Percentiles rank a stretch among this genome's conserved stretches.
Conservation (phyloP, 1,140 invertebrate species). For the Drosophila kepulauana region DNA sequence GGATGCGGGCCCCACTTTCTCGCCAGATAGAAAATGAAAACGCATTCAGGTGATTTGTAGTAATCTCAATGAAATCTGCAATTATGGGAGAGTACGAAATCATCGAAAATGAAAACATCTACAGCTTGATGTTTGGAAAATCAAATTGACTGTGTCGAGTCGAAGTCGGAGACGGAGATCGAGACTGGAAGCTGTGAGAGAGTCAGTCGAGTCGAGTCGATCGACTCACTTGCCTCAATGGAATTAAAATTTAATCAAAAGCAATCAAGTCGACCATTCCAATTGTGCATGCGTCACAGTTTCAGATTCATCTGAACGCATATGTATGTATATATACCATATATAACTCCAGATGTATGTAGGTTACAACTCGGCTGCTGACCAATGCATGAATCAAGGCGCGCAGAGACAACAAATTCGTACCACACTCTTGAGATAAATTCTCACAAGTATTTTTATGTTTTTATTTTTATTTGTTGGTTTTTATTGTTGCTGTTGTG, state of each 20-base stretch:
- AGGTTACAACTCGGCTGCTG: constrained; percentile 30
- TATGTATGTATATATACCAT: background rate
- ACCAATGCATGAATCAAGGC: constrained; percentile 36
- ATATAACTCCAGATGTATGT: constrained; percentile 18
- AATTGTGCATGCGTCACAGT: constrained; percentile 64
- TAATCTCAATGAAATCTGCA: constrained; percentile 57
- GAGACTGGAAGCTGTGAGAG: constrained; percentile 34
- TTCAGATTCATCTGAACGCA: constrained; percentile 28
- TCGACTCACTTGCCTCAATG: constrained; percentile 31
- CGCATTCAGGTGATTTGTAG: constrained; percentile 36
- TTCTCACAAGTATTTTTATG: constrained; percentile 48
- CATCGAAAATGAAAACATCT: constrained; percentile 53
- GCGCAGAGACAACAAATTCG: constrained; percentile 28
- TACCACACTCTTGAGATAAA: constrained; percentile 29
- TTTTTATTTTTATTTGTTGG: constrained; percentile 8
- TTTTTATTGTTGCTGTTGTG: constrained; percentile 31
- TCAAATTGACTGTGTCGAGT: constrained; percentile 30
- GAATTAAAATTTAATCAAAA: constrained; percentile 62
- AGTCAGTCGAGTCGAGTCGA: constrained; percentile 11
- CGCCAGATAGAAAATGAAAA: constrained; percentile 47
- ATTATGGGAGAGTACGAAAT: constrained; percentile 62
- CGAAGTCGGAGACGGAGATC: too few relatives aligned
- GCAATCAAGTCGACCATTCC: constrained; percentile 59
- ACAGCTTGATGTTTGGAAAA: constrained; percentile 30
- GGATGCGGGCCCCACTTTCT: constrained; percentile 54